A percentile compares a stretch with the other conserved stretches of the same genome.
Evolutionary conservation across 1,140 invertebrate genomes (phyloP).

Genomic region (Caenorhabditis briggsae): DNA sequence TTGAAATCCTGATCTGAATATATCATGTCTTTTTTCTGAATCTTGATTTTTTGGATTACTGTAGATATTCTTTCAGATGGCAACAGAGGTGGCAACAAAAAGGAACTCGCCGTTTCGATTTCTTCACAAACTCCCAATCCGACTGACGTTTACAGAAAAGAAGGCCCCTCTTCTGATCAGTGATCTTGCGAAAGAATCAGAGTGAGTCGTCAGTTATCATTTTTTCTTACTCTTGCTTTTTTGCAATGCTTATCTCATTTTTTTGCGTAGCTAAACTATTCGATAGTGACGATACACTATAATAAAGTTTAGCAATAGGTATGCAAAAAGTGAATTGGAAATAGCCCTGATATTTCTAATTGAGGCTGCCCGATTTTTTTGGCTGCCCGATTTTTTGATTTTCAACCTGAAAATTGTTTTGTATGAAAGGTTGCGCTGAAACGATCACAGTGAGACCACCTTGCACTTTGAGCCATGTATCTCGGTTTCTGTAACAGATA

Average conservation of each 20-base stretch:
- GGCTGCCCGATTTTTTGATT: too few species aligned
- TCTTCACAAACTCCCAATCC: conserved; percentile 34
- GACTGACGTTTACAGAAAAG: conserved; percentile 35
- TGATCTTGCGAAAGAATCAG: conserved; percentile 34
- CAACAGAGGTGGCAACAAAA: background rate
- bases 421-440: too few species aligned
- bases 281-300: conserved; percentile 10
- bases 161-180: conserved; percentile 11
- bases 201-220: background rate
- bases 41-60: background rate
- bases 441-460: too few species aligned
- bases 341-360: too few species aligned
- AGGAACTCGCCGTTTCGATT: conserved; percentile 16
- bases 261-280: conserved; percentile 10
- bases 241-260: background rate
- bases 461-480: too few species aligned
- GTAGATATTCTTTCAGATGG: background rate
- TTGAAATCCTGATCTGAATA: background rate
- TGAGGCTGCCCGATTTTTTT: too few species aligned
- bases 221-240: background rate
- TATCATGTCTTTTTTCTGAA: background rate
- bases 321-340: too few species aligned
- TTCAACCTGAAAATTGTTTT: too few species aligned
- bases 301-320: background rate
- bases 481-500: too few species aligned